phyloP scores from a whole-genome alignment of 2,888 invertebrate genomes.

The Flexamia atlantica region DNA sequence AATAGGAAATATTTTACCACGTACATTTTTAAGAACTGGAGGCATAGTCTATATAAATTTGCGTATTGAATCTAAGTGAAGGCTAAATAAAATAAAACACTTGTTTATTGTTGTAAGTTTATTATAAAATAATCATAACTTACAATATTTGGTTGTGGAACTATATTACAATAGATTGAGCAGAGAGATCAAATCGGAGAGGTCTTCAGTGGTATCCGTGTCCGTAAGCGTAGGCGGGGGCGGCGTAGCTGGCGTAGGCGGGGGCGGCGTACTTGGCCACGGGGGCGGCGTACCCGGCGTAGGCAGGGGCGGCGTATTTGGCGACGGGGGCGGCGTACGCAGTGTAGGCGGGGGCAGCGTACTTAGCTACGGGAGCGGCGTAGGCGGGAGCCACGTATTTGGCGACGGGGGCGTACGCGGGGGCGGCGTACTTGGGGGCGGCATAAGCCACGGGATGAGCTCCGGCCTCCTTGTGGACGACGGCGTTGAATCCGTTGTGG shows the following conservation, averaged over 20 bases:
- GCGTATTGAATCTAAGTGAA: no score
- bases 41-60: no score
- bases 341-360: conserved; percentile 73
- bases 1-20: no score
- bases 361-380: conserved; percentile 65
- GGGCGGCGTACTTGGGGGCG: conserved; percentile 68
- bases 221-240: conserved; percentile 67
- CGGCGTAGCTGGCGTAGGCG: conserved; percentile 70
- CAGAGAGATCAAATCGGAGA: conserved; percentile 51
- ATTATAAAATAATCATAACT: conserved; percentile 52
- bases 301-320: conserved; percentile 72
- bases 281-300: conserved; percentile 74
- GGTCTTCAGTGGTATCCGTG: conserved; percentile 52
- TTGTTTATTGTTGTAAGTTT: conserved; percentile 45
- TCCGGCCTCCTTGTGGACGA: conserved; percentile 69
- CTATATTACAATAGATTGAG: conserved; percentile 63
- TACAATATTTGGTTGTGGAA: conserved; percentile 61
- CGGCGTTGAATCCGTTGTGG: conserved; percentile 72
- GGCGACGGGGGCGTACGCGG: conserved; percentile 62
- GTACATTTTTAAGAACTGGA: no score
- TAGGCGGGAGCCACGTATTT: conserved; percentile 66
- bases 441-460: conserved; percentile 64
- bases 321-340: conserved; percentile 75
- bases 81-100: background rate
- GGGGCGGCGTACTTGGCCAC: conserved; percentile 73